phyloP scores from a whole-genome alignment of 2,888 invertebrate genomes.

The Conops quadrifasciatus region DNA sequence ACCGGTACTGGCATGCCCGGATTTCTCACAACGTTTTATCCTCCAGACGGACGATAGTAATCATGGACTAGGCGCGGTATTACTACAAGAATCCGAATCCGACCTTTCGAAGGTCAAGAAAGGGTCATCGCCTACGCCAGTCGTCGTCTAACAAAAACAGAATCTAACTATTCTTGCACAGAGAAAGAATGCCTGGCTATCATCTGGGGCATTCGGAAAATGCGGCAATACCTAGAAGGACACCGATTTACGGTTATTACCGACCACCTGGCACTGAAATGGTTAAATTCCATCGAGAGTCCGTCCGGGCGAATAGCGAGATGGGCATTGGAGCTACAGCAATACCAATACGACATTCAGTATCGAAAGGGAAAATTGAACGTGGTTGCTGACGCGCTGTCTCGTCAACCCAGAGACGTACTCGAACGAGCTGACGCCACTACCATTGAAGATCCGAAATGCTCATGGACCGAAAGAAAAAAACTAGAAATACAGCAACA shows the following conservation, averaged over 20 bases:
- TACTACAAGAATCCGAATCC: constrained; percentile 10
- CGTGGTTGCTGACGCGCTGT: constrained; percentile 26
- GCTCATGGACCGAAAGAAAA: neutral
- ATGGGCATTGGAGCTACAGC: constrained; percentile 23
- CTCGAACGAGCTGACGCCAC: neutral
- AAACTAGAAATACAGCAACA: neutral
- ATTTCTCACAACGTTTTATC: constrained; percentile 1
- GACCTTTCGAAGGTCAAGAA: neutral
- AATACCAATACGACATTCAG: constrained; percentile 8
- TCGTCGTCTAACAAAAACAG: constrained; percentile 22
- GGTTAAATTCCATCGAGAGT: constrained; percentile 25
- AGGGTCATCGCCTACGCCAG: constrained; percentile 34
- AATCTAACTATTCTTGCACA: constrained; percentile 32
- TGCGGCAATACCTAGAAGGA: constrained; percentile 37
- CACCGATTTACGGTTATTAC: constrained; percentile 30
- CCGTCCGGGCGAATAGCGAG: constrained; percentile 14
- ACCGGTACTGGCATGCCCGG: neutral
- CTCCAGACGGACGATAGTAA: constrained; percentile 24
- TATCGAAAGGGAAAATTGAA: constrained; percentile 21
- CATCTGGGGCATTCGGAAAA: constrained; percentile 29
- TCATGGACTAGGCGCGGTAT: constrained; percentile 19
- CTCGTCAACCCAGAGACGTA: neutral
- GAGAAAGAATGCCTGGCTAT: constrained; percentile 37
- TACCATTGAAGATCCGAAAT: neutral
- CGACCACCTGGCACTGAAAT: constrained; percentile 34